Conservation (phyloP, 2,113 vertebrate genomes). For the Syrmaticus mikado region DNA sequence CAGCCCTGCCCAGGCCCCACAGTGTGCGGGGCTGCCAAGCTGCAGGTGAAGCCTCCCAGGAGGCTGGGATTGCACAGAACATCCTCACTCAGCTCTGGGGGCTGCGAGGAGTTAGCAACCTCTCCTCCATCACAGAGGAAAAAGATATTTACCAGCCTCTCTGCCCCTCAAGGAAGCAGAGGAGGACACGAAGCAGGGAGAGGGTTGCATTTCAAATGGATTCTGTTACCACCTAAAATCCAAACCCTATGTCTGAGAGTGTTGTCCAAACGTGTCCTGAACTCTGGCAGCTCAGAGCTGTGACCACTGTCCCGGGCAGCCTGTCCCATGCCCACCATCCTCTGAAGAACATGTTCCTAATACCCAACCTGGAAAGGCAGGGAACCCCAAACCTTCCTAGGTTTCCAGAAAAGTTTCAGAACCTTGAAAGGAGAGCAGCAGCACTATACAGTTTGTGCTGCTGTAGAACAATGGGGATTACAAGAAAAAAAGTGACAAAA, state of each 20-base stretch:
- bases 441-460: not conserved
- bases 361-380: not conserved
- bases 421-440: not conserved
- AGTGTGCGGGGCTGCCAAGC: not conserved
- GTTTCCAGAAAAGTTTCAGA: not conserved
- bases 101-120: not conserved
- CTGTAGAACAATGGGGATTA: not conserved
- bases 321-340: not conserved
- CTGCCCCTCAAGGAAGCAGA: not conserved
- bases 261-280: not conserved
- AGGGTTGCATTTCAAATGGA: not conserved
- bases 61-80: too few species aligned
- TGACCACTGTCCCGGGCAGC: not conserved
- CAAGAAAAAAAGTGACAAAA: not conserved
- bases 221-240: not conserved
- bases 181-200: not conserved
- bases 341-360: not conserved
- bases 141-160: too few species aligned
- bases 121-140: not conserved
- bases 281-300: not conserved
- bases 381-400: not conserved
- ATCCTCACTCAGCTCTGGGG: not conserved
- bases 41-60: not conserved
- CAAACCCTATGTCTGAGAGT: not conserved
- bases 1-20: rapidly evolving